These are phyloP conservation scores for Nipponacmea schrenckii DNA, from an alignment of 2,888 invertebrate species.

Conservation along the genomic window DNA sequence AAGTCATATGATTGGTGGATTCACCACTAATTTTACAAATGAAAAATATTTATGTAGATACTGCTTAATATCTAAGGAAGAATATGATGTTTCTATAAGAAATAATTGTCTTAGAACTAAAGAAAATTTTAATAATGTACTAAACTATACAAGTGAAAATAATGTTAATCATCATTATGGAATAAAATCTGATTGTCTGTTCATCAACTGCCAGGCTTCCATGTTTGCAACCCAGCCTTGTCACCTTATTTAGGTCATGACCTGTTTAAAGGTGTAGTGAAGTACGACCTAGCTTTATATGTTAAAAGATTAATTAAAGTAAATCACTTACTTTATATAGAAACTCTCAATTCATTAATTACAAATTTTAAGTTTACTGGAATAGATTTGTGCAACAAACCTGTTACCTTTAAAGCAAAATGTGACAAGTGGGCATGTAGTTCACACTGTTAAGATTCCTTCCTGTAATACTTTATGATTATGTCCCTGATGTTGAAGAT, in stretches of 20 bases:
- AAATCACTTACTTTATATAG: no score
- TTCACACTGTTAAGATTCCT: constrained; percentile 19
- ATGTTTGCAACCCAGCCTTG: constrained; percentile 1
- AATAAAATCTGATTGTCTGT: no score
- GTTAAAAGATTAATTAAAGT: no score
- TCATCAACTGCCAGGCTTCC: background rate
- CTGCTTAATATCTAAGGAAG: background rate
- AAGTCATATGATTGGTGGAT: background rate
- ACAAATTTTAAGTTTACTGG: no score
- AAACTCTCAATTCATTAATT: no score
- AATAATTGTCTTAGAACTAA: background rate
- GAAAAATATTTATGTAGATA: background rate
- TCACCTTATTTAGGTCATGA: background rate
- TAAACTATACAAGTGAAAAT: no score
- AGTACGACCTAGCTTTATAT: no score
- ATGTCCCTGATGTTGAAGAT: constrained; percentile 12
- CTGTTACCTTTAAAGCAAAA: constrained; percentile 4
- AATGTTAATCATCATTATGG: no score
- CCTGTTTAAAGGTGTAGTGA: background rate
- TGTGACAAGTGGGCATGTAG: constrained; percentile 21
- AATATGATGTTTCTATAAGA: background rate
- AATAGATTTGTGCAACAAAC: no score
- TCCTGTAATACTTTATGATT: constrained; percentile 7
- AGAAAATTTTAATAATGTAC: background rate
- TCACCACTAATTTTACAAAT: background rate